A percentile compares a stretch with the other conserved stretches of the same genome.
These are phyloP conservation scores for cattle (Bos taurus) DNA, from an alignment of 2,113 vertebrate species.

Conservation along the genomic window ARS-UCD2.0 NC_037329.1:61999001-61999500, in stretches of 20 bases:
- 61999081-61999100: neutral
- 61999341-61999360: neutral
- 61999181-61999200: neutral
- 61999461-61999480: fast-evolving
- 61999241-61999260: neutral
- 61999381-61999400: neutral
- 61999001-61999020: neutral
- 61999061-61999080: neutral
- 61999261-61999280: neutral
- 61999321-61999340: neutral
- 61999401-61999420: neutral
- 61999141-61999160: neutral
- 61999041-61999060: neutral
- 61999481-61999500: neutral
- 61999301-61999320: neutral
- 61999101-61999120: neutral
- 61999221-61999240: neutral
- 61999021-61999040: neutral
- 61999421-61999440: neutral
- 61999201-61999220: neutral
- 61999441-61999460: neutral
- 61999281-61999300: neutral
- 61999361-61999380: neutral
- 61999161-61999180: neutral
- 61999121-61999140: neutral